A percentile compares a stretch with the other conserved stretches of the same genome.
Conservation (phyloP, 53 echinoderm and acorn worm species). For the Stichopus horrens region DNA sequence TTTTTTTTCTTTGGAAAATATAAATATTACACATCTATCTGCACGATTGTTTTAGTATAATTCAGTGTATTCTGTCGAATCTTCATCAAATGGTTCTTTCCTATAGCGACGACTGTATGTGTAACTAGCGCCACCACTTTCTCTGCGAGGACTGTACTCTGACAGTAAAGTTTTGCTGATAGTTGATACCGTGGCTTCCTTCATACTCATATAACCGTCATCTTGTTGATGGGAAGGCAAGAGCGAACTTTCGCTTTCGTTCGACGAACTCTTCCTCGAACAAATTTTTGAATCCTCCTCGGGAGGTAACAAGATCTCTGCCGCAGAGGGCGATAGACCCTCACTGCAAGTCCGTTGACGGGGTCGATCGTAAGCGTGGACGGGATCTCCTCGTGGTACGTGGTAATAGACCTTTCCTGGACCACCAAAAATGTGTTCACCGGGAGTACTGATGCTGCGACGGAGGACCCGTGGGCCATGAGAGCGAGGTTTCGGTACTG, state of each 20-base stretch:
- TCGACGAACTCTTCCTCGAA: constrained; percentile 29
- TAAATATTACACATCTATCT: no score
- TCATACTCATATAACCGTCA: constrained; percentile 98
- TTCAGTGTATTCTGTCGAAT: constrained; percentile 86
- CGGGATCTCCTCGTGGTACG: constrained; percentile 69
- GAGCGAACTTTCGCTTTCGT: constrained; percentile 55
- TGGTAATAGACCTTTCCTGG: constrained; percentile 73
- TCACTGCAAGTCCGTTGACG: constrained; percentile 78
- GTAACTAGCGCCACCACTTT: constrained; percentile 47
- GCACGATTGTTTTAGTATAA: constrained; percentile 27
- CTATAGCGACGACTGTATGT: constrained; percentile 57
- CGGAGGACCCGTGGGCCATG: constrained; percentile 41
- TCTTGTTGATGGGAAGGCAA: constrained; percentile 60
- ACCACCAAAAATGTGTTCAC: constrained; percentile 54
- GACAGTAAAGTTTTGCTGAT: constrained; percentile 61
- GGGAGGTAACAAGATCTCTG: constrained; percentile 56
- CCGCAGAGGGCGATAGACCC: constrained; percentile 64
- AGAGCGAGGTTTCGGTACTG: constrained; percentile 35
- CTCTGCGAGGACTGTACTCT: constrained; percentile 29
- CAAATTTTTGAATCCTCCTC: neutral
- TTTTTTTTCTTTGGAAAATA: no score
- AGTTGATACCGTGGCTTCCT: constrained; percentile 77
- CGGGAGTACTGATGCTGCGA: constrained; percentile 84
- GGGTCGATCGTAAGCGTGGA: constrained; percentile 67
- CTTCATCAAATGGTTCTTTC: constrained; percentile 63